Percentiles rank a stretch among this genome's conserved stretches.
phyloP scores from a whole-genome alignment of 2,797 vertebrate species.

The Capromys pilorides region DNA sequence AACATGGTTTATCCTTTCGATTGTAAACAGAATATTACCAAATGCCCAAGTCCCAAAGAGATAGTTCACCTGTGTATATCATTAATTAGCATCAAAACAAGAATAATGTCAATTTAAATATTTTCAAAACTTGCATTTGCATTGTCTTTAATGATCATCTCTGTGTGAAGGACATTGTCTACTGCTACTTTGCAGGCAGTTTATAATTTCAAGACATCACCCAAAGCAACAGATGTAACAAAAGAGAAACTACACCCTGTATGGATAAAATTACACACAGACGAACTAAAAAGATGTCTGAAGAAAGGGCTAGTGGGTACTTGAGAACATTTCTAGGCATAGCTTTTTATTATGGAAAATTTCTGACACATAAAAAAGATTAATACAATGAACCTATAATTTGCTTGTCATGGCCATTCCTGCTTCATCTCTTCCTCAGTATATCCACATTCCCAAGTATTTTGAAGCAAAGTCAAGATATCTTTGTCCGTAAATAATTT shows the following conservation, averaged over 20 bases:
- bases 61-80: background rate
- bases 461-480: slow-evolving; percentile 53
- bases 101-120: slow-evolving; percentile 35
- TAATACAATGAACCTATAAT: slow-evolving; percentile 2
- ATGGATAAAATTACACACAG: slow-evolving; percentile 38
- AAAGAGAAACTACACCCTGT: background rate
- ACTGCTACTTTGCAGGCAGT: background rate
- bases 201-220: slow-evolving; percentile 44
- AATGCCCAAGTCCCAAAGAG: background rate
- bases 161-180: background rate
- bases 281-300: background rate
- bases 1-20: slow-evolving; percentile 7
- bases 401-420: background rate
- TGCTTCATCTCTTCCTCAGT: background rate
- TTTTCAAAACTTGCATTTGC: slow-evolving; percentile 10
- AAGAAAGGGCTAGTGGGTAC: slow-evolving; percentile 3
- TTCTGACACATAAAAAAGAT: slow-evolving; percentile 19
- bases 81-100: slow-evolving; percentile 44
- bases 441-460: background rate
- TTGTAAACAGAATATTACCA: slow-evolving; percentile 48
- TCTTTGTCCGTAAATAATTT: slow-evolving; percentile 12
- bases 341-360: slow-evolving; percentile 50
- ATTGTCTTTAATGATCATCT: slow-evolving; percentile 6
- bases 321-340: slow-evolving; percentile 42
- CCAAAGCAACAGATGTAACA: slow-evolving; percentile 3